Conservation (phyloP, 2,888 invertebrate species). For the Heliconius sara region DNA sequence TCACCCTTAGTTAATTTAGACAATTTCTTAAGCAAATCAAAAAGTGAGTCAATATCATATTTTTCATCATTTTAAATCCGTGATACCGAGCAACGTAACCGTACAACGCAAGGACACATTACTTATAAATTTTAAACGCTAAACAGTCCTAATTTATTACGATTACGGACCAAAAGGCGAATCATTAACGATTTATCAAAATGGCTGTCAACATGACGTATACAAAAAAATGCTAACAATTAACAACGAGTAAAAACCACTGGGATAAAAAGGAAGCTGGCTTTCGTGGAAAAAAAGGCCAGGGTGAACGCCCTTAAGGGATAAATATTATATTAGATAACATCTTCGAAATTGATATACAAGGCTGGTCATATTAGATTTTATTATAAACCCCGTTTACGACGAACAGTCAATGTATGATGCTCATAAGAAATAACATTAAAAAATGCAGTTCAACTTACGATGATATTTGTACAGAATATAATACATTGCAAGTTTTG, state of each 20-base stretch:
- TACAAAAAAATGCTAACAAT: slow-evolving; percentile 66
- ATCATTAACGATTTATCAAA: slow-evolving; percentile 69
- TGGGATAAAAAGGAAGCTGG: slow-evolving; percentile 63
- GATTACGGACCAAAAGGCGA: slow-evolving; percentile 47
- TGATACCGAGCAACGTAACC: neutral
- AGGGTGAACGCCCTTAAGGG: slow-evolving; percentile 76
- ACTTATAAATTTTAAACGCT: slow-evolving; percentile 35
- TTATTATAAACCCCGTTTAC: neutral
- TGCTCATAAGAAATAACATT: neutral
- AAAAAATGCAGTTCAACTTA: neutral
- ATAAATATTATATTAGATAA: slow-evolving; percentile 50
- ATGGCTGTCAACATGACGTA: slow-evolving; percentile 67
- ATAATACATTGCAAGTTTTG: neutral
- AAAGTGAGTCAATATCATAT: neutral
- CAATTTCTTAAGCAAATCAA: neutral
- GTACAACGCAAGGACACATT: slow-evolving; percentile 18
- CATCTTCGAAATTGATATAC: slow-evolving; percentile 52
- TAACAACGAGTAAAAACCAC: slow-evolving; percentile 70
- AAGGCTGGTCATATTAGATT: slow-evolving; percentile 50
- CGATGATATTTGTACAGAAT: neutral
- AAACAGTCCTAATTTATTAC: slow-evolving; percentile 43
- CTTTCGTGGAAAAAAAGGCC: slow-evolving; percentile 65
- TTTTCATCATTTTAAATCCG: neutral
- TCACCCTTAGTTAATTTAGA: neutral
- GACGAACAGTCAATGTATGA: slow-evolving; percentile 36